phyloP scores from a whole-genome alignment of 2,113 vertebrate genomes.

The Ciconia boyciana region DNA sequence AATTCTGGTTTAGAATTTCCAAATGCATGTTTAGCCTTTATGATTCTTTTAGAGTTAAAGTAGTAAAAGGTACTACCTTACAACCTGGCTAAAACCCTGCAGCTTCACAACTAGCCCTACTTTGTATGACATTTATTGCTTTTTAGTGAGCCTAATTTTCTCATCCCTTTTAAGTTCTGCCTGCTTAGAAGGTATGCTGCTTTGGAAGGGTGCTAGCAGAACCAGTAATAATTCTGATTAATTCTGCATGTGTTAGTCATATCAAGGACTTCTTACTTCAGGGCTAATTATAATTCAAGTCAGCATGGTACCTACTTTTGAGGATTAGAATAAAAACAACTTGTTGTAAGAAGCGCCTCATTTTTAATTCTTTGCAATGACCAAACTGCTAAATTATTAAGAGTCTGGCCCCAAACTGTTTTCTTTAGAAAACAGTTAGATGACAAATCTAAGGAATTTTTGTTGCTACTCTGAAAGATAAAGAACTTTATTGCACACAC shows the following conservation, averaged over 20 bases:
- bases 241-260: slow-evolving; percentile 54
- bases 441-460: slow-evolving; percentile 21
- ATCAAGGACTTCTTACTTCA: slow-evolving; percentile 48
- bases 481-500: background rate
- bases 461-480: slow-evolving; percentile 22
- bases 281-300: slow-evolving; percentile 67
- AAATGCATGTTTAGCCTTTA: slow-evolving; percentile 42
- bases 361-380: slow-evolving; percentile 42
- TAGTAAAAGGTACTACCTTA: slow-evolving; percentile 29
- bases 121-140: slow-evolving; percentile 40
- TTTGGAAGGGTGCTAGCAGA: slow-evolving; percentile 51
- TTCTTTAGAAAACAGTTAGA: slow-evolving; percentile 7
- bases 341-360: slow-evolving; percentile 26
- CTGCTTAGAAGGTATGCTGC: slow-evolving; percentile 7
- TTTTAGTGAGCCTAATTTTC: slow-evolving; percentile 43
- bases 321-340: slow-evolving; percentile 59
- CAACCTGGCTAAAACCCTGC: slow-evolving; percentile 8
- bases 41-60: slow-evolving; percentile 56
- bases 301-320: slow-evolving; percentile 55
- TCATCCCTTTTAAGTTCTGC: slow-evolving; percentile 21
- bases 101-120: slow-evolving; percentile 1
- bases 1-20: slow-evolving; percentile 63
- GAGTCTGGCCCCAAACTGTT: background rate
- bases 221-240: slow-evolving; percentile 63
- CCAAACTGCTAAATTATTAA: slow-evolving; percentile 38